Evolutionary conservation across 2,888 invertebrate genomes (phyloP).

Genomic region (Prostheceraeus crozeri): DNA sequence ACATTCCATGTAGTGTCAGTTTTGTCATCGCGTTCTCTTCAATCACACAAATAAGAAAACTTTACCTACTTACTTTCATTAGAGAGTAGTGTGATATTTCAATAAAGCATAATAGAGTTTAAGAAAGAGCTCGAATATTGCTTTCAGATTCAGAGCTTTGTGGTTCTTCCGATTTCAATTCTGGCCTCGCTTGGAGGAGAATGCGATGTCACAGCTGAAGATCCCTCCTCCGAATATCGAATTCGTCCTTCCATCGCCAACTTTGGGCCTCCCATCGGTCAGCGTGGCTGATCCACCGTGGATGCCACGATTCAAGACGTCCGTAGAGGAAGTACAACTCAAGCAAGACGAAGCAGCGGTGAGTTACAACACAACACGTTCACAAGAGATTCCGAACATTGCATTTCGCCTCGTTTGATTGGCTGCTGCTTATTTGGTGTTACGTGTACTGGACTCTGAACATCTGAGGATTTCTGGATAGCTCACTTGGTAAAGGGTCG

Average conservation of each 20-base stretch:
- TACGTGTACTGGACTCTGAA: too few relatives aligned
- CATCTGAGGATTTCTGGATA: too few relatives aligned
- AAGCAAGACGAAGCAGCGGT: slow-evolving; percentile 76
- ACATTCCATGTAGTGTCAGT: too few relatives aligned
- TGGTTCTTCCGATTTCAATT: slow-evolving; percentile 64
- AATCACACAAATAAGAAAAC: too few relatives aligned
- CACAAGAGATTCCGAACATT: not conserved
- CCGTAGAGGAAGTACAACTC: slow-evolving; percentile 95
- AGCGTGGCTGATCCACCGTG: slow-evolving; percentile 97
- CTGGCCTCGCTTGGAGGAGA: slow-evolving; percentile 98
- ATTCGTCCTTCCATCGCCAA: slow-evolving; percentile 94
- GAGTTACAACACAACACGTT: not conserved
- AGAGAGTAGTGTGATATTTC: too few relatives aligned
- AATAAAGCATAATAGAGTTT: too few relatives aligned
- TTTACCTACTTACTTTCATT: too few relatives aligned
- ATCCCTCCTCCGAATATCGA: slow-evolving; percentile 96
- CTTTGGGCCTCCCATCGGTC: slow-evolving; percentile 74
- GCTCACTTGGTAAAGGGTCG: too few relatives aligned
- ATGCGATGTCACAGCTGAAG: slow-evolving; percentile 87
- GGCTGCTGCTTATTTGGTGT: too few relatives aligned
- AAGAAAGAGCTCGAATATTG: too few relatives aligned
- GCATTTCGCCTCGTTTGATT: not conserved
- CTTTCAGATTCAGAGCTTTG: slow-evolving; percentile 34
- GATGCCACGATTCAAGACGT: slow-evolving; percentile 94
- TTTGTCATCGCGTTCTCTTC: too few relatives aligned